These are phyloP conservation scores for Alosa alosa DNA, from an alignment of 2,113 vertebrate genomes.

Conservation along the genomic window DNA sequence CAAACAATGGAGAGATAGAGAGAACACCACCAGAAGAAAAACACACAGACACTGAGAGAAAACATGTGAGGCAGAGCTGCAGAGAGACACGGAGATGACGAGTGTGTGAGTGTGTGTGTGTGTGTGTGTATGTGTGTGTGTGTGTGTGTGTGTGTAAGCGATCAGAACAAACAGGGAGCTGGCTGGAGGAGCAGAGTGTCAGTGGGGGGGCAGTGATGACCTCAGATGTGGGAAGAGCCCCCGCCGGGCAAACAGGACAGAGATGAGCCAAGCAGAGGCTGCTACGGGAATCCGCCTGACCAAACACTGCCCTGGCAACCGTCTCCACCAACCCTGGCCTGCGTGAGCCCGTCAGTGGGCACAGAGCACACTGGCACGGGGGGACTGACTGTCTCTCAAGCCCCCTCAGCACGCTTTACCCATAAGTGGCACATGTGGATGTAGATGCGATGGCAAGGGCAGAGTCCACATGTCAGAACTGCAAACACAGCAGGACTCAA, in stretches of 20 bases:
- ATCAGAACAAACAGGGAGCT: too few species aligned
- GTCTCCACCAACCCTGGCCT: not conserved
- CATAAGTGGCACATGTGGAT: too few species aligned
- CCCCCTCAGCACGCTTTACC: too few species aligned
- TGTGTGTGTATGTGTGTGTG: not conserved
- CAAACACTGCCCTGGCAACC: not conserved
- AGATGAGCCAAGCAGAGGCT: not conserved
- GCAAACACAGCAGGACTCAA: conserved; percentile 57
- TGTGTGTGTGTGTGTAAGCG: not conserved
- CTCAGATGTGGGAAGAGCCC: not conserved
- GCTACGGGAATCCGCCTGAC: not conserved
- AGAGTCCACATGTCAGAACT: conserved; percentile 17
- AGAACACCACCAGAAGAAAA: too few species aligned
- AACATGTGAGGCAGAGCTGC: too few species aligned
- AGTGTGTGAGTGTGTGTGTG: not conserved
- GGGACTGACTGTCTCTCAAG: too few species aligned
- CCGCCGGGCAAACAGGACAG: not conserved
- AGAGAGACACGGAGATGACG: too few species aligned
- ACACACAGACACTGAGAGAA: too few species aligned
- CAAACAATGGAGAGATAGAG: too few species aligned
- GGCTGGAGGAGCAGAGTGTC: not conserved
- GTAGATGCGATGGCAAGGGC: too few species aligned
- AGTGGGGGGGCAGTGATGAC: not conserved
- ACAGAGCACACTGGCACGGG: too few species aligned
- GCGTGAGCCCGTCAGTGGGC: too few species aligned